Evolutionary conservation across 2,888 invertebrate species (phyloP).

Genomic region (Anarsia innoxiella): DNA sequence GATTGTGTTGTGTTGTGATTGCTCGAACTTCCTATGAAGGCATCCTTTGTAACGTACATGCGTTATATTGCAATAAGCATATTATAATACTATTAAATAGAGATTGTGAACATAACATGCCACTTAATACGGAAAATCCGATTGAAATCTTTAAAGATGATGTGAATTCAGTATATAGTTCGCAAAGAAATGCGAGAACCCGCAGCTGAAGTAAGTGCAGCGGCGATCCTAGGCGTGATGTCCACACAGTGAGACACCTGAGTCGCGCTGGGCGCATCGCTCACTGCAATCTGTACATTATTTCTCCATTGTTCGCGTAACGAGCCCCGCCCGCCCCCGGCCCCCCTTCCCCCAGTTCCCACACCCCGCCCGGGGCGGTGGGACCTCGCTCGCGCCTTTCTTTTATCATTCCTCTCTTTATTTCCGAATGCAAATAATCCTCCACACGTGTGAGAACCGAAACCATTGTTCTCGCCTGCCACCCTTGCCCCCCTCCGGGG

Average conservation of each 20-base stretch:
- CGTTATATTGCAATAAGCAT: too few species aligned
- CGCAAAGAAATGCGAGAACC: conserved; percentile 1
- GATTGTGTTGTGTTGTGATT: conserved; percentile 73
- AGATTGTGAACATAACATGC: background rate
- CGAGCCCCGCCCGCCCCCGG: conserved; percentile 60
- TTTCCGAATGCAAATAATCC: conserved; percentile 78
- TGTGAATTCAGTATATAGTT: too few species aligned
- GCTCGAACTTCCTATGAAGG: conserved; percentile 69
- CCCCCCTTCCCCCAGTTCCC: conserved; percentile 48
- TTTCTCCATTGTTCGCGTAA: conserved; percentile 76
- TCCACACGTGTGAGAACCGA: conserved; percentile 77
- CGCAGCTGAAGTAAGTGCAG: conserved; percentile 6
- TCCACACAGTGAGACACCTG: conserved; percentile 67
- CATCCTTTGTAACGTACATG: too few species aligned
- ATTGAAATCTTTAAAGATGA: too few species aligned
- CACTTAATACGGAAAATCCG: too few species aligned
- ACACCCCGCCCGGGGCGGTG: conserved; percentile 73
- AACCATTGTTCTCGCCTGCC: conserved; percentile 75
- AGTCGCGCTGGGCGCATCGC: conserved; percentile 73
- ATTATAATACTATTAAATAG: too few species aligned
- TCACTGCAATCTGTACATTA: conserved; percentile 77
- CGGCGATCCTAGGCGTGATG: conserved; percentile 38
- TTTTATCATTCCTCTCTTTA: conserved; percentile 76
- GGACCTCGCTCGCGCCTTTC: conserved; percentile 75
- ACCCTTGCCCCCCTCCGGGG: conserved; percentile 54